Conservation (phyloP, 2,113 vertebrate genomes). For the Lophius piscatorius region DNA sequence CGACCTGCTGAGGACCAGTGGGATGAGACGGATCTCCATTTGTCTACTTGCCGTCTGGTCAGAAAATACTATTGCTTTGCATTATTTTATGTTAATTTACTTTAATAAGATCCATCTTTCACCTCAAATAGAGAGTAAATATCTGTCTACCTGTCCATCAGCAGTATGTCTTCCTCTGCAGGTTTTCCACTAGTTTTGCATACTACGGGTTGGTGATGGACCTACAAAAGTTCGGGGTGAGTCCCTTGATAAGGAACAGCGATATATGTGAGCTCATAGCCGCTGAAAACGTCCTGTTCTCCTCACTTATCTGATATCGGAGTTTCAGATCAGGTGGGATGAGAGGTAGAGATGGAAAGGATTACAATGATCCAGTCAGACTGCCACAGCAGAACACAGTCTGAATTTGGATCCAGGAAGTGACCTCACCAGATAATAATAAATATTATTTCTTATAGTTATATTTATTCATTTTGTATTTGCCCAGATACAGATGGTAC, state of each 20-base stretch:
- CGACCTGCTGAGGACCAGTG: slow-evolving; percentile 75
- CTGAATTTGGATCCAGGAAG: no score
- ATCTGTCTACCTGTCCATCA: background rate
- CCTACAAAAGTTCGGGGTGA: slow-evolving; percentile 89
- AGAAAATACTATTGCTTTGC: slow-evolving; percentile 8
- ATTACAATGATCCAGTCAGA: no score
- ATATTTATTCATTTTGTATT: no score
- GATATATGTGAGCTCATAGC: background rate
- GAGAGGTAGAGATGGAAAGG: background rate
- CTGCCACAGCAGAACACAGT: no score
- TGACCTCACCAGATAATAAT: no score
- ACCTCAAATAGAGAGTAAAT: background rate
- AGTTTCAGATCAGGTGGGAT: background rate
- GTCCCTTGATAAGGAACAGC: slow-evolving; percentile 15
- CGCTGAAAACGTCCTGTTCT: background rate
- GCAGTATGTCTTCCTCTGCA: slow-evolving; percentile 16
- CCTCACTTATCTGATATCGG: background rate
- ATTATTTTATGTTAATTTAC: background rate
- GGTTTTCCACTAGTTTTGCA: slow-evolving; percentile 90
- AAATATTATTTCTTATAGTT: no score
- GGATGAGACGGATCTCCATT: slow-evolving; percentile 78
- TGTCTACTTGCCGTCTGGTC: slow-evolving; percentile 81
- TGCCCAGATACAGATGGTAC: no score
- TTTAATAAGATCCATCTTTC: background rate
- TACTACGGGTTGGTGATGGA: slow-evolving; percentile 94